Percentiles rank a stretch among this genome's conserved stretches.
phyloP scores from a whole-genome alignment of 2,113 vertebrate genomes.

The Thermophis baileyi region DNA sequence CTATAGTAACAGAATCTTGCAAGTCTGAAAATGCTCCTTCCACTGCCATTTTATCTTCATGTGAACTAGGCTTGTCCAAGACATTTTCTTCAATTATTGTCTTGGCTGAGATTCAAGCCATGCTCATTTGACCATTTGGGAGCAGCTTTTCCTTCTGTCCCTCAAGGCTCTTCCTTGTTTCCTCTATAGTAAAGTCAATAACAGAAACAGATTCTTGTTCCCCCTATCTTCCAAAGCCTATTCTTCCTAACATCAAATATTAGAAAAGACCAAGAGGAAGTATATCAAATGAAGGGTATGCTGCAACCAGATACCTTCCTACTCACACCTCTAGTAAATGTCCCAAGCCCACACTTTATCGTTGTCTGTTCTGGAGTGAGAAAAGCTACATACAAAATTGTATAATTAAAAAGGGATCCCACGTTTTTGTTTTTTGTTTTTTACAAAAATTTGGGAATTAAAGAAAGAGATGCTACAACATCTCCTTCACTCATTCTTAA shows the following conservation, averaged over 20 bases:
- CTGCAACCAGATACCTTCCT: not conserved
- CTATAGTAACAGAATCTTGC: not conserved
- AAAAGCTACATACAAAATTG: not conserved
- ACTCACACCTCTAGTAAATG: not conserved
- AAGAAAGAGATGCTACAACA: not conserved
- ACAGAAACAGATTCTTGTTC: not conserved
- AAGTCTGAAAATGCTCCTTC: not conserved
- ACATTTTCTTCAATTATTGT: not conserved
- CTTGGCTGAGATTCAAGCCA: not conserved
- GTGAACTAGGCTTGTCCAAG: not conserved
- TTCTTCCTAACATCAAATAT: not conserved
- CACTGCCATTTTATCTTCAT: not conserved
- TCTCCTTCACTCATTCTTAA: not conserved
- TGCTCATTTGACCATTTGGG: not conserved
- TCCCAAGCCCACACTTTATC: not conserved
- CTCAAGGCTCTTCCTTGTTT: not conserved
- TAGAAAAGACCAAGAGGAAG: not conserved
- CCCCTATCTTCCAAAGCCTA: not conserved
- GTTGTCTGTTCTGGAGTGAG: not conserved
- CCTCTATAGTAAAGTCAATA: not conserved
- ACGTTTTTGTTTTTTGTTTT: not conserved
- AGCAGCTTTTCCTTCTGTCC: not conserved
- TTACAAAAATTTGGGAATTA: not conserved
- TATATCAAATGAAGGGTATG: not conserved
- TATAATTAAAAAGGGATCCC: not conserved